Conservation (phyloP, 1,140 invertebrate genomes). For the Samia ricini region DNA sequence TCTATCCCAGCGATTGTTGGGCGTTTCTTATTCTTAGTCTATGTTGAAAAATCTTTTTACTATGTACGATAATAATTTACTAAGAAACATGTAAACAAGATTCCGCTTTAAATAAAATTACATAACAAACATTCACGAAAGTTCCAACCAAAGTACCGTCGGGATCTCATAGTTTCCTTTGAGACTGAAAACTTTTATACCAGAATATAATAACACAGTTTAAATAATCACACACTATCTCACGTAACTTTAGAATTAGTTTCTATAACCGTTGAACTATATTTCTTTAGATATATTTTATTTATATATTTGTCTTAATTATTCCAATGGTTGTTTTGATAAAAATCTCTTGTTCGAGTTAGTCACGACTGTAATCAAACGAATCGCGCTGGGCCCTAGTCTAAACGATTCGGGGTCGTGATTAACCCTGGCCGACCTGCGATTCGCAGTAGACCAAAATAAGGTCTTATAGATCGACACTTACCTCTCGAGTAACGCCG, state of each 20-base stretch:
- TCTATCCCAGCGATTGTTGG: too few relatives aligned
- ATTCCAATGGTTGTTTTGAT: not conserved
- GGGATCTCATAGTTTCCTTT: slow-evolving; percentile 38
- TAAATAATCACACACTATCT: slow-evolving; percentile 23
- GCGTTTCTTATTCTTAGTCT: too few relatives aligned
- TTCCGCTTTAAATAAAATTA: not conserved
- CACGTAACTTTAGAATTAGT: slow-evolving; percentile 7
- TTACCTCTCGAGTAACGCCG: too few relatives aligned
- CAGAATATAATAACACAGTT: slow-evolving; percentile 12
- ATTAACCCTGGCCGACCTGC: too few relatives aligned
- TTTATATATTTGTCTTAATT: not conserved
- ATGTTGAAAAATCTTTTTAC: too few relatives aligned
- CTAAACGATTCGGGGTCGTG: too few relatives aligned
- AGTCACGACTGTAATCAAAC: too few relatives aligned
- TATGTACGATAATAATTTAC: too few relatives aligned
- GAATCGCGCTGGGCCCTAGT: too few relatives aligned
- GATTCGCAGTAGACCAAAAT: too few relatives aligned
- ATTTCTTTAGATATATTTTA: not conserved
- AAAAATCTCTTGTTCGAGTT: not conserved
- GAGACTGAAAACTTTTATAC: slow-evolving; percentile 40
- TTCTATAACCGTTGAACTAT: not conserved
- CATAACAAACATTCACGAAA: slow-evolving; percentile 22
- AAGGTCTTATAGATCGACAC: too few relatives aligned
- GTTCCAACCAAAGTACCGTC: slow-evolving; percentile 57
- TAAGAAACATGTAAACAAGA: too few relatives aligned